Evolutionary conservation across 1,140 invertebrate genomes (phyloP).

Genomic region (Drosophila pseudoananassae): DNA sequence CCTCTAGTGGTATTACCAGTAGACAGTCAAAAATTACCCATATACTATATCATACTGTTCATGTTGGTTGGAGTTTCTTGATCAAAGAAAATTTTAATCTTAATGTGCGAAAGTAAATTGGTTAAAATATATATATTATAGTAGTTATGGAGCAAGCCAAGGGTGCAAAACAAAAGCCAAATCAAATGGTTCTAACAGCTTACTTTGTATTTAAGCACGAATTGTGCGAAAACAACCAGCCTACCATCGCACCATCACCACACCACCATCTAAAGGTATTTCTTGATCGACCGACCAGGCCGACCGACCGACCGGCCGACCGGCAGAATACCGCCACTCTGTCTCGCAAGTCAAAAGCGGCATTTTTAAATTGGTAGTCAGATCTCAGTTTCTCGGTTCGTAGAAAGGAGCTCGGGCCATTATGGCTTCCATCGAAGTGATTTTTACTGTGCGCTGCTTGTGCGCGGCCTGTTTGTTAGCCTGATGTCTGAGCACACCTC

Average conservation of each 20-base stretch:
- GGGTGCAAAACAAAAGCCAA: slow-evolving; percentile 5
- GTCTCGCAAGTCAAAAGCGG: slow-evolving; percentile 81
- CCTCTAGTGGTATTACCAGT: slow-evolving; percentile 23
- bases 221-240: slow-evolving; percentile 53
- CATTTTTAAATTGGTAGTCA: slow-evolving; percentile 79
- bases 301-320: slow-evolving; percentile 1
- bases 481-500: slow-evolving; percentile 79
- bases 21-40: not conserved
- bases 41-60: too few relatives aligned
- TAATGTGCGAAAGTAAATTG: not conserved
- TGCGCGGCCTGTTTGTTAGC: slow-evolving; percentile 76
- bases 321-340: slow-evolving; percentile 70
- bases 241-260: slow-evolving; percentile 42
- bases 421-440: slow-evolving; percentile 81
- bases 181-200: slow-evolving; percentile 43
- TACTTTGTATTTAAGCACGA: slow-evolving; percentile 49
- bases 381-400: slow-evolving; percentile 80
- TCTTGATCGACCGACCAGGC: slow-evolving; percentile 47
- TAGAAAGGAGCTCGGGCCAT: slow-evolving; percentile 79
- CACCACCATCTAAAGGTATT: slow-evolving; percentile 41
- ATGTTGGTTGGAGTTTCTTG: not conserved
- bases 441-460: slow-evolving; percentile 75
- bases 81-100: not conserved
- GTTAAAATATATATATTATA: slow-evolving; percentile 3
- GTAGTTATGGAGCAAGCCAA: slow-evolving; percentile 1